A percentile compares a stretch with the other conserved stretches of the same genome.
Evolutionary conservation across 2,113 vertebrate genomes (phyloP).

Genomic region (Ictalurus punctatus): DNA sequence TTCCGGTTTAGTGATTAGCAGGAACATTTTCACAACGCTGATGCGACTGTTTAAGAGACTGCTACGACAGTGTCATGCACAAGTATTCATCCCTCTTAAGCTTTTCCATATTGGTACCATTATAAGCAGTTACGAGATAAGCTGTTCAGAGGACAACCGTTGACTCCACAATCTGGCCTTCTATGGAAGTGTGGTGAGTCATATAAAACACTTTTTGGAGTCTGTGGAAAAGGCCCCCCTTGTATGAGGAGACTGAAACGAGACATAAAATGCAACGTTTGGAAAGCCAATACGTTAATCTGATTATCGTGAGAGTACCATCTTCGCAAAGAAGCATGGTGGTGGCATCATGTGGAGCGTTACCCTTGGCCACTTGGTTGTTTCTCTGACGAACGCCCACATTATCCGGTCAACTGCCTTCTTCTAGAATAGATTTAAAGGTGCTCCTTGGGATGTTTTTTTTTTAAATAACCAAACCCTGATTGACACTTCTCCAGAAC

Average conservation of each 20-base stretch:
- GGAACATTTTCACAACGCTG: not conserved
- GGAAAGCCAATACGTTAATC: not conserved
- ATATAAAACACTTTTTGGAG: not conserved
- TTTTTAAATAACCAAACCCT: not conserved
- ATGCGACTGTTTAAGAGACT: not conserved
- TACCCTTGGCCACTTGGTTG: not conserved
- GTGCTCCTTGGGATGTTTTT: not conserved
- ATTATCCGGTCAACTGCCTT: not conserved
- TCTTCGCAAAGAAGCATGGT: not conserved
- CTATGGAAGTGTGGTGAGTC: not conserved
- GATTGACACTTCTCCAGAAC: not conserved
- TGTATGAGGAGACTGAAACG: not conserved
- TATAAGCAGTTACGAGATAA: not conserved
- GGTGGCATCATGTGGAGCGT: not conserved
- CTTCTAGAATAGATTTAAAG: not conserved
- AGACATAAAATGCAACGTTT: not conserved
- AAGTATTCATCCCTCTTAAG: not conserved
- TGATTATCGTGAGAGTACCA: not conserved
- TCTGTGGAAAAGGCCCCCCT: not conserved
- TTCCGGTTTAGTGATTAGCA: not conserved
- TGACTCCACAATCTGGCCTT: not conserved
- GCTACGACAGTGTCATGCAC: not conserved
- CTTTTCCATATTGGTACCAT: not conserved
- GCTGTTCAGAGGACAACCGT: not conserved
- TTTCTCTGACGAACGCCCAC: not conserved